Base-by-base conservation (phyloP, 1,140 invertebrate genomes). In the Camponotus vicinus region DNA sequence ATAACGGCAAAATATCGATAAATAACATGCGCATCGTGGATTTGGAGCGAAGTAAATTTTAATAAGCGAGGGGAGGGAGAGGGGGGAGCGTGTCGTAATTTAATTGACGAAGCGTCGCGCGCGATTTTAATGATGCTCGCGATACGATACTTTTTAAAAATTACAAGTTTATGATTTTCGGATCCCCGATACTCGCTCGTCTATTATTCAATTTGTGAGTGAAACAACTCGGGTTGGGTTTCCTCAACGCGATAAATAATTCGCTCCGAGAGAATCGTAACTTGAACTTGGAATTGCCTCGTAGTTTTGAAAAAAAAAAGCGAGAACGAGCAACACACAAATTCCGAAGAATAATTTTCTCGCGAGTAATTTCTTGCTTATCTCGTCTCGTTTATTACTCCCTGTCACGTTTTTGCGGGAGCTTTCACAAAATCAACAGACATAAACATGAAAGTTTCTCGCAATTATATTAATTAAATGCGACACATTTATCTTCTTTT, bases 51-150 rank as follows among this genome's bases (percentile, higher is more conserved):
- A 21, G 37, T 73, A 21, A 21, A 75, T 83, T 63, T 75, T 83
- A 59, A 61, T 82, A 32, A 75, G 15, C 40, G 79, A 45, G n/a
- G 49, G 45, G 45, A 71, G 71, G 45, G 37, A 57, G 27, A 15
- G 45, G 61, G 71, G 45, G 37, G 42, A 18, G 18, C 67, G n/a
- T 63, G 55, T 75, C 32, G 70, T 34, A n/a, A 63, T 32, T 75
- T 63, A 75, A 83, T 75, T 83, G 69, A 83, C 69, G 79, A 82
- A 71, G 67, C 79, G 67, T 73, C 79, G 55, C 70, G 52, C 67
- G 18, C 27, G 42, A 27, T 82, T 79, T 55, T 59, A 73, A 82
- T 61, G 21, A 82, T 59, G 34, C 66, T 71, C 63, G 13, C 67
- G 34, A 45, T 32, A 61, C 67, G 37, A 82, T 73, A 57, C 40